Percentiles rank a stretch among this genome's conserved stretches.
Conservation (phyloP, 2,888 invertebrate species). For the Tineola bisselliella region DNA sequence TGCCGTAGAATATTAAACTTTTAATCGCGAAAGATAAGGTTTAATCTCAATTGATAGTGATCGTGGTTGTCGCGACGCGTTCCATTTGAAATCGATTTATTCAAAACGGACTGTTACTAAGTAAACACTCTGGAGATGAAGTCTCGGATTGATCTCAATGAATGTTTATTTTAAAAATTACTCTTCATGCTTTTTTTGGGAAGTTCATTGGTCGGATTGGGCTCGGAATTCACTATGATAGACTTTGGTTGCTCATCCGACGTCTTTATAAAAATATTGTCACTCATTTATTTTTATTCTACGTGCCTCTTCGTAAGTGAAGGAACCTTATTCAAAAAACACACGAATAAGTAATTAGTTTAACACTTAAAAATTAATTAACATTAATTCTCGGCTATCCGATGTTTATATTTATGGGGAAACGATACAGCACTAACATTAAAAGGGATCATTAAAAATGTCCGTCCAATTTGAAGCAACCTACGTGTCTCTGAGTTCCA, state of each 20-base stretch:
- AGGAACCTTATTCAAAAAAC: too few relatives aligned
- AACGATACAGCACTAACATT: constrained; percentile 7
- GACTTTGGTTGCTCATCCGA: background rate
- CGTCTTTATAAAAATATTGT: constrained; percentile 2
- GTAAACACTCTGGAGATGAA: constrained; percentile 55
- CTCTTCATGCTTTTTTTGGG: constrained; percentile 49
- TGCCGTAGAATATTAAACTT: background rate
- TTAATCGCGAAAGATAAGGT: background rate
- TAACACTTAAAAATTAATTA: constrained; percentile 3
- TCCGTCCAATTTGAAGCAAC: constrained; percentile 31
- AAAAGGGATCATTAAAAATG: constrained; percentile 20
- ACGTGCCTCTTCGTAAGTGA: too few relatives aligned
- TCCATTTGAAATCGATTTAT: constrained; percentile 50
- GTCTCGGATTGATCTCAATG: constrained; percentile 50
- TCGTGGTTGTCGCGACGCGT: constrained; percentile 14
- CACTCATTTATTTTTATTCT: background rate
- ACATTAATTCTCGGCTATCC: background rate
- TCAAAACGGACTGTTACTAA: constrained; percentile 59
- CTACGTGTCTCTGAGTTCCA: constrained; percentile 30
- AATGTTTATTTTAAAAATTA: constrained; percentile 55
- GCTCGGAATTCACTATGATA: background rate
- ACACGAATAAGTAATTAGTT: background rate
- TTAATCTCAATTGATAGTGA: background rate
- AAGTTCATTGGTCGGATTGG: constrained; percentile 36
- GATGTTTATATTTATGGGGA: constrained; percentile 10